Evolutionary conservation across 1,140 invertebrate species (phyloP), one percentile per base, ranked within the genome.

Genomic region (Lasioglossum baleicum): DNA sequence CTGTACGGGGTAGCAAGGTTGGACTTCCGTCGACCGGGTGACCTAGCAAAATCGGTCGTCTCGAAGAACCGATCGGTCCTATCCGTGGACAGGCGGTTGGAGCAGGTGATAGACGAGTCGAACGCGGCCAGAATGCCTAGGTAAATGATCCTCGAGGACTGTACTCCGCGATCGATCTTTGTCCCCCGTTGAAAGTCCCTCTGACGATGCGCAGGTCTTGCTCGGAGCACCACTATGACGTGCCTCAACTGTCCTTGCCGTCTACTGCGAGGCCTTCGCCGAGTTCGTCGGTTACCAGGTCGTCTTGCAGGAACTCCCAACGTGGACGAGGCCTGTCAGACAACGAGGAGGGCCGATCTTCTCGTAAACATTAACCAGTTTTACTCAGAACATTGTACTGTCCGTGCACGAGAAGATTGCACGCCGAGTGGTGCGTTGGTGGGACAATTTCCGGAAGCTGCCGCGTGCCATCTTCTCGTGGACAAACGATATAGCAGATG

Each of bases 151-250:
- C 35, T 64, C 76, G 53, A 72, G 60, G 67, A 72, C n/a, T 17
- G 48, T 96, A 96, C 90, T 96, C 96, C 88, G 95, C 96, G 22
- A 96, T 96, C 5, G 96, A 96, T 93, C 94, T 89, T 48, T 80
- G 66, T 61, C 73, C 71, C 40, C 66, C 75, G 51, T 86, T 84
- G 40, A 85, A 80, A 75, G 51, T 74, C 26, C 42, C 20, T 67
- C 53, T 61, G 31, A 80, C 70, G 60, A 77, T 84, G 53, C 58
- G 48, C 60, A 91, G 95, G 85, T 95, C 94, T 15, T 94, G 94
- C 56, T 95, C 95, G 42, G 96, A 97, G 90, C 96, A 97, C 90
- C 96, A 97, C 90, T 97, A 97, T 91, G 97, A 97, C 90, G 96
- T 97, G 10, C 97, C 97, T 2, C 96, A 97, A 93, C 93, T 96